phyloP scores from a whole-genome alignment of 2,113 vertebrate genomes.

The Porphyrio hochstetteri region DNA sequence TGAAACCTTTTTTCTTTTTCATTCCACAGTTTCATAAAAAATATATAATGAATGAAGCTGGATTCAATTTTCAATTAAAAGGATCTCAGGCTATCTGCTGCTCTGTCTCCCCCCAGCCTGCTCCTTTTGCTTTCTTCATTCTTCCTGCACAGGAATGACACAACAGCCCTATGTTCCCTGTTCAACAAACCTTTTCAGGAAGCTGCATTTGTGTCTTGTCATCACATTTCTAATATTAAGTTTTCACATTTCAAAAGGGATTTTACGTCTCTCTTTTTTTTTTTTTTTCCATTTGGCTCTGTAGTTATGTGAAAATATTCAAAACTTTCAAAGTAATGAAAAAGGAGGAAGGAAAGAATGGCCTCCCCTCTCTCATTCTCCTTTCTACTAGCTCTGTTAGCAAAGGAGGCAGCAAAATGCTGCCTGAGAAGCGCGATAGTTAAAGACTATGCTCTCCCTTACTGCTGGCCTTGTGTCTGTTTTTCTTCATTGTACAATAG shows the following conservation, averaged over 20 bases:
- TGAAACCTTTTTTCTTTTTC: slow-evolving; percentile 26
- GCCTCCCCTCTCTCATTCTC: neutral
- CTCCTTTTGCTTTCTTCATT: slow-evolving; percentile 23
- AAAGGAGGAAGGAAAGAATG: neutral
- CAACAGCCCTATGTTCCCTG: neutral
- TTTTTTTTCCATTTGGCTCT: neutral
- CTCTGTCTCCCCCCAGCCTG: neutral
- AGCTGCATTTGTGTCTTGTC: slow-evolving; percentile 16
- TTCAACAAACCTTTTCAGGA: slow-evolving; percentile 36
- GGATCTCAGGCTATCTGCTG: neutral
- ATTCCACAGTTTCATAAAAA: slow-evolving; percentile 23
- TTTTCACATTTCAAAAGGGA: slow-evolving; percentile 6
- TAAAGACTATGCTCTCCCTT: neutral
- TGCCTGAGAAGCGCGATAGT: neutral
- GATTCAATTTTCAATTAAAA: slow-evolving; percentile 52
- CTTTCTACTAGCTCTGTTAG: neutral
- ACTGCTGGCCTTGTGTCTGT: neutral
- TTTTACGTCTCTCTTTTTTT: neutral
- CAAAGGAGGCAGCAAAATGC: neutral
- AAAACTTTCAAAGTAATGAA: neutral
- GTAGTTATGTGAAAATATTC: neutral
- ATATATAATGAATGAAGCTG: slow-evolving; percentile 25
- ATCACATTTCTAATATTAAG: slow-evolving; percentile 25
- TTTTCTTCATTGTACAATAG: neutral
- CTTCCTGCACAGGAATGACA: neutral